Evolutionary conservation across 2,797 vertebrate genomes (phyloP).

Genomic region (Tangara arthus): DNA sequence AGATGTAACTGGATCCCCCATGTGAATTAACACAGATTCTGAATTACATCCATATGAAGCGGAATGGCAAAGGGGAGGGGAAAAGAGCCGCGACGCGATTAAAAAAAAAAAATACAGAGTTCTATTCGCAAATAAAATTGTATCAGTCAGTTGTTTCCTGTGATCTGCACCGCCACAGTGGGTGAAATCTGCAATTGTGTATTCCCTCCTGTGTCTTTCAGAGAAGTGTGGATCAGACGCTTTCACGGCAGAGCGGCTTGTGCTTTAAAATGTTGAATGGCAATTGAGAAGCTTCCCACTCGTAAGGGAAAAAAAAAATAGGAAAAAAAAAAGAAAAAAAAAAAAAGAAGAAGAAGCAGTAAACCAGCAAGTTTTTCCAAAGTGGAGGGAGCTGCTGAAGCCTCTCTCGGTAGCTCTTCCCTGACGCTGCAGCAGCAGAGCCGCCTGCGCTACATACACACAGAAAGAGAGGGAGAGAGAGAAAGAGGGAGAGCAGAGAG

Average conservation of each 20-base stretch:
- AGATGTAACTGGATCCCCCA: slow-evolving; percentile 62
- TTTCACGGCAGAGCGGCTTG: slow-evolving; percentile 56
- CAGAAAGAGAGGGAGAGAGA: slow-evolving; percentile 23
- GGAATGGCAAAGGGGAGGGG: slow-evolving; percentile 64
- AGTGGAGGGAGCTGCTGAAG: slow-evolving; percentile 67
- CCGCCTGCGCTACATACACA: slow-evolving; percentile 61
- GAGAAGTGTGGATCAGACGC: slow-evolving; percentile 67
- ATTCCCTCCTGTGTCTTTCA: slow-evolving; percentile 59
- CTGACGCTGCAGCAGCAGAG: slow-evolving; percentile 57
- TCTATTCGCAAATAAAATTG: slow-evolving; percentile 62
- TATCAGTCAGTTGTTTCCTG: slow-evolving; percentile 66
- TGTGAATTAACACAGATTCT: slow-evolving; percentile 71
- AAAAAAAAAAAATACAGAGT: not conserved
- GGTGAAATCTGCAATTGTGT: slow-evolving; percentile 74
- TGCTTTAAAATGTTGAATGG: slow-evolving; percentile 54
- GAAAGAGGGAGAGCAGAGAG: slow-evolving; percentile 16
- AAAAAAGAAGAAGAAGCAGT: not conserved
- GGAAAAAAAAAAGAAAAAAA: not conserved
- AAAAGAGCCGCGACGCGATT: slow-evolving; percentile 8
- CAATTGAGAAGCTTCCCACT: slow-evolving; percentile 58
- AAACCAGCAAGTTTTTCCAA: slow-evolving; percentile 74
- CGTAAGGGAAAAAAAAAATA: not conserved
- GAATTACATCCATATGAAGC: slow-evolving; percentile 73
- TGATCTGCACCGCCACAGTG: slow-evolving; percentile 68
- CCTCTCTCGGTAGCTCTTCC: slow-evolving; percentile 46